Evolutionary conservation across 2,797 vertebrate species (phyloP), one percentile per base, ranked within the genome.

Genomic region (Myotis findleyi): DNA sequence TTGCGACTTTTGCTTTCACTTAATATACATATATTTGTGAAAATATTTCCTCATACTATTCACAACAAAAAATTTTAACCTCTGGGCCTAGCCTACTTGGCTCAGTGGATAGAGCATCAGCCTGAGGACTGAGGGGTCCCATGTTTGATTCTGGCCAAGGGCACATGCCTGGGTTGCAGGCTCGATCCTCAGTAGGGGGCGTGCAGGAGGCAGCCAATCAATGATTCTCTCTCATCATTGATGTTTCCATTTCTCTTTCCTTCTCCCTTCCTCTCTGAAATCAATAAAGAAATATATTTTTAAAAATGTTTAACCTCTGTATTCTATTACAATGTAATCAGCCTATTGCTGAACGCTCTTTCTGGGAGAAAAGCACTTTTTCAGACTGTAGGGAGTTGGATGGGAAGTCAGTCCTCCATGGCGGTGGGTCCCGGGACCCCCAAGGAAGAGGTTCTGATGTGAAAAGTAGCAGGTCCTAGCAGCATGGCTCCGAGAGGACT

Each of bases 1-100:
- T 53, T 80, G 16, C 47, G 89, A 72, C 21, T 87, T 93, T 55
- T 79, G 27, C 69, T 92, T 92, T 89, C 49, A 55, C 41, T 69
- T 38, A 44, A 44, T 10, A 44, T 44, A 44, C 9, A 59, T 59
- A 59, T 11, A 59, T 59, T 6, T 59, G 25, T 62, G 38, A 89
- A 86, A 89, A 55, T 83, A 62, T 41, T 91, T 86, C 59, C 62
- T 53, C 17, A 30, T 72, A 71, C 47, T 69, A 25, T 71, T 95
- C 75, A 64, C 76, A 92, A 57, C n/a, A 69, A 95, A 11, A 36
- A 36, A n/a, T 44, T 11, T 44, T 2, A 44, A 44, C 44, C 44
- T 44, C 44, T 44, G 44, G 44, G 10, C 44, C 44, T 44, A 44
- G 44, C 10, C 10, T 10, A 44, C 44, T 44, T 44, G 44, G 44